These are phyloP conservation scores for Periophthalmus magnuspinnatus DNA, from an alignment of 2,797 vertebrate genomes.

Conservation along the genomic window DNA sequence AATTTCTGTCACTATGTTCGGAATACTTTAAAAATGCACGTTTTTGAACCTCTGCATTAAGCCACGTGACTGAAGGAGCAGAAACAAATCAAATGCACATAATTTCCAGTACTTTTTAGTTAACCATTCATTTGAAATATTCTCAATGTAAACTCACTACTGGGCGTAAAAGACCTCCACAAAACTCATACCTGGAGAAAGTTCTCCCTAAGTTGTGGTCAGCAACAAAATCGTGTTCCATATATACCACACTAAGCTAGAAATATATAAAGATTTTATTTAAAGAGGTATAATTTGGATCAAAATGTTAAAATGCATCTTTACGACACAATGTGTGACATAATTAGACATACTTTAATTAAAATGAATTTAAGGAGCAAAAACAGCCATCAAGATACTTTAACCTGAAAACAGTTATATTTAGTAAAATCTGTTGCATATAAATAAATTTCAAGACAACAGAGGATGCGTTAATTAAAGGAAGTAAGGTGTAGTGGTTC, in stretches of 20 bases:
- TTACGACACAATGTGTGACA: constrained; percentile 15
- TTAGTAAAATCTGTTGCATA: constrained; percentile 42
- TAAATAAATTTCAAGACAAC: constrained; percentile 76
- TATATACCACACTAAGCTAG: background rate
- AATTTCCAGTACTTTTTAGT: background rate
- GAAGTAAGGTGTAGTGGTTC: constrained; percentile 76
- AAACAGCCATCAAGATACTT: constrained; percentile 15
- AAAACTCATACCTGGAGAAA: background rate
- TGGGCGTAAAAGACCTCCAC: background rate
- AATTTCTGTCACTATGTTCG: constrained; percentile 7
- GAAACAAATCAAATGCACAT: constrained; percentile 4
- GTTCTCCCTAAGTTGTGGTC: background rate
- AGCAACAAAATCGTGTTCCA: constrained; percentile 1
- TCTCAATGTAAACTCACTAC: background rate
- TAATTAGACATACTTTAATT: constrained; percentile 28
- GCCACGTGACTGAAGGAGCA: background rate
- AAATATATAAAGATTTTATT: constrained; percentile 26
- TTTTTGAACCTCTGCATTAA: background rate
- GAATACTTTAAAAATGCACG: background rate
- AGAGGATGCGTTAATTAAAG: constrained; percentile 88
- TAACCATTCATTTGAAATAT: background rate
- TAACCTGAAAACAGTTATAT: constrained; percentile 15
- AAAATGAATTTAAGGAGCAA: constrained; percentile 3
- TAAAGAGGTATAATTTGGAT: constrained; percentile 18
- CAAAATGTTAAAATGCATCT: constrained; percentile 25